Base-by-base conservation (phyloP, 2,888 invertebrate genomes). In the Harmothoe impar region DNA sequence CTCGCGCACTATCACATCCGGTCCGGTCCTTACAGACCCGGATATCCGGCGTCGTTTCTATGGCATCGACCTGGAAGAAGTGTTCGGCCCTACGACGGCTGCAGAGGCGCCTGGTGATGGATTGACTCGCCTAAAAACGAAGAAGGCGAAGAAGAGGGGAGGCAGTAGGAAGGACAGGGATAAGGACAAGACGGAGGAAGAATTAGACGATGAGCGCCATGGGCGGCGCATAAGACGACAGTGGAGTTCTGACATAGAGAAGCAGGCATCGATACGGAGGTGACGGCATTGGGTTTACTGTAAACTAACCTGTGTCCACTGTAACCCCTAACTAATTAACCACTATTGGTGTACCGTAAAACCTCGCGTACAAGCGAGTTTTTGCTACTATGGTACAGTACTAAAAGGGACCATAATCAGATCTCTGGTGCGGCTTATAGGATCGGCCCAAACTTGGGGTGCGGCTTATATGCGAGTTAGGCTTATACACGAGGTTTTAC, bases 61-160 rank as follows among this genome's bases (percentile, higher is more conserved):
- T 35, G 81, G 81, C 35, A 81, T 81, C 43, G 81, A 81, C 43
- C 20, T 81, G 23, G 81, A 33, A 7, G 81, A 33, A 10, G 81
- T 81, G 35, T 43, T 81, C 35, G 81, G 31, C 17, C 3, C 0
- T 0, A 25, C 1, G 15, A 20, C 81, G n/a, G 81, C 81, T 7
- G 81, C 35, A 10, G 81, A 81, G 81, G 35, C 25, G 17, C 81
- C 81, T 17, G 15, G 15, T 15, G n/a, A 7, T n/a, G 23, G 81
- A 12, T 10, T 10, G 10, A 43, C 43, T 43, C 43, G 10, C 43
- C 81, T 33, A 10, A 23, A n/a, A 25, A 12, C 62, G 3, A 62
- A 62, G 62, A 62, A 62, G 62, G 12, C 20, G 23, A 62, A 62
- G 62, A 62, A 72, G 72, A 29, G 25, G 25, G 29, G 5, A n/a